Evolutionary conservation across 2,113 vertebrate species (phyloP), one percentile per base, ranked within the genome.

Genomic region (Callionymus lyra): DNA sequence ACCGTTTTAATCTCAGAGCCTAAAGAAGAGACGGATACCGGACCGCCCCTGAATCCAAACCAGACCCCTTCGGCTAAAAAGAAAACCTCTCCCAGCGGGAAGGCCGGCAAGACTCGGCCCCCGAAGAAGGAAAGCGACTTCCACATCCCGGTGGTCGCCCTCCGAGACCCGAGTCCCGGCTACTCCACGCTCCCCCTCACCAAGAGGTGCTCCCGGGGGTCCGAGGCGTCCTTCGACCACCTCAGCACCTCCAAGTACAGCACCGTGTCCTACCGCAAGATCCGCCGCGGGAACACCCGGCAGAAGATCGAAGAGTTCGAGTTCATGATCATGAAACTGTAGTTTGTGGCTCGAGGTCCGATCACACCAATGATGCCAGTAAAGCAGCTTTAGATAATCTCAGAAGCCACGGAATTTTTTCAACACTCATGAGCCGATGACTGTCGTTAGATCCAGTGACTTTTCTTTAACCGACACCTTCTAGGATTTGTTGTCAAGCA

Each of bases 221-320:
- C 2, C 16, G 38, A 44, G 0, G 64, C 65, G 3, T 80, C 82
- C 27, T 84, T 89, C 50, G 80, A 89, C 74, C 82, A 85, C 60
- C 85, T 87, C 74, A 79, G 71, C 44, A 84, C 87, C 2, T 84
- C 88, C 56, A 85, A 86, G 47, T 97, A 94, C 70, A 90, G 91
- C 57, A 95, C 93, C 1, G 87, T 92, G 72, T 98, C 93, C 41
- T 98, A 95, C 63, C 83, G 93, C 39, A 93, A 85, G 80, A 98
- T 97, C 57, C 81, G 85, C 15, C 90, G 87, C 76, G 94, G 94
- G 50, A 96, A 94, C 78, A 97, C 93, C 27, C 91, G 88, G 6
- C 88, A 94, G 67, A 88, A 88, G 57, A 93, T 97, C 2, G 86
- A 92, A 12, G 88, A 91, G 53, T 98, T 97, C 27, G 94, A 98